These are phyloP conservation scores for Leptopilina syphax DNA, from an alignment of 2,888 invertebrate species.

Conservation along the genomic window DNA sequence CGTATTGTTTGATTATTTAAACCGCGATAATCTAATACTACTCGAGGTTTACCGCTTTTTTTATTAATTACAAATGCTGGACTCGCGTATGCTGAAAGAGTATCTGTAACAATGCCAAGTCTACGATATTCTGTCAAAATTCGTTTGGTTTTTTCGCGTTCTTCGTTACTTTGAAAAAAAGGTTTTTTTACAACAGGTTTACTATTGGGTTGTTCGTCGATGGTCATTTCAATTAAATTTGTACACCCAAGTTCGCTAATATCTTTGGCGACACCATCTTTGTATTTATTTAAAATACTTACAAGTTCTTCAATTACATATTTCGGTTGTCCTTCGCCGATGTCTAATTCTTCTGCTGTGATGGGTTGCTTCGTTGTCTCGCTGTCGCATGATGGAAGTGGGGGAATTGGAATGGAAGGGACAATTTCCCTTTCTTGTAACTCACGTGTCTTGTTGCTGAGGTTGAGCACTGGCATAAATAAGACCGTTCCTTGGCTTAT, in stretches of 20 bases:
- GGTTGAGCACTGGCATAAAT: background rate
- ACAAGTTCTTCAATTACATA: constrained; percentile 35
- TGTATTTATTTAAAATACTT: constrained; percentile 33
- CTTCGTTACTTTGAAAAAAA: background rate
- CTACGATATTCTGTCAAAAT: constrained; percentile 41
- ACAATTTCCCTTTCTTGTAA: background rate
- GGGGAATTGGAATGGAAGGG: background rate
- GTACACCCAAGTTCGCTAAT: constrained; percentile 38
- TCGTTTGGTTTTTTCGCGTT: constrained; percentile 14
- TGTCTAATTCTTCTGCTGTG: background rate
- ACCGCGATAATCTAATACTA: constrained; percentile 38
- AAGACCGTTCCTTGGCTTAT: background rate
- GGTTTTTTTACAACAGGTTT: constrained; percentile 30
- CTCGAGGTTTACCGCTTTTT: constrained; percentile 35
- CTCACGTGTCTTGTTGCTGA: background rate
- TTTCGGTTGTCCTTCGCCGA: constrained; percentile 27
- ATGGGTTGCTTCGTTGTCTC: background rate
- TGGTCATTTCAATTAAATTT: constrained; percentile 30
- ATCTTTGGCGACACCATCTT: constrained; percentile 39
- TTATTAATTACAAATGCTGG: constrained; percentile 35
- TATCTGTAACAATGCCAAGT: constrained; percentile 37
- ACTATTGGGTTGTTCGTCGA: constrained; percentile 34
- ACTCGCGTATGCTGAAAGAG: constrained; percentile 30
- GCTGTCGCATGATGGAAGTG: background rate
- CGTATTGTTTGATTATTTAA: constrained; percentile 40